Base-by-base conservation (phyloP, 2,113 vertebrate species). In the Speoplatyrhinus poulsoni region DNA sequence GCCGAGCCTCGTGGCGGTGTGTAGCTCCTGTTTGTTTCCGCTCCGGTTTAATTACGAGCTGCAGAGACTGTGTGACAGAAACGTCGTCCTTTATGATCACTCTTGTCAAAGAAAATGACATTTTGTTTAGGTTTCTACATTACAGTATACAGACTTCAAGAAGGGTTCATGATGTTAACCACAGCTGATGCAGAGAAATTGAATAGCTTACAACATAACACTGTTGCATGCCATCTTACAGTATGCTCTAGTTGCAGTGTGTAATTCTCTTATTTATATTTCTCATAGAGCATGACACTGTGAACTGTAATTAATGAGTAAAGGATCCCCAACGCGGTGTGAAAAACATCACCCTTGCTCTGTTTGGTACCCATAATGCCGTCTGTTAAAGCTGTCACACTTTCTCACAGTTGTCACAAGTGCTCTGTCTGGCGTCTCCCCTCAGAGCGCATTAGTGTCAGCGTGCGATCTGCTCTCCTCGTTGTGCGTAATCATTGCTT, bases 141-240 rank as follows among this genome's bases (percentile, higher is more conserved):
- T 41, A 41, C 36, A 41, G 4, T 41, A 41, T 41, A 6, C 36
- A 41, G 36, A 41, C 36, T 41, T 41, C 36, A 41, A 26, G 33
- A 60, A n/a, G 59, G 36, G 47, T 15, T 12, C 49, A 12, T 19
- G 17, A 69, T 64, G 46, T 54, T 55, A 55, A 16, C 54, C n/a
- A 9, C 69, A 8, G 56, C 12, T 12, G 3, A 54, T 58, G 59
- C 16, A 17, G 56, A 69, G n/a, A n/a, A 3, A 61, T 3, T 68
- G 15, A 16, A 69, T 64, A 54, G 59, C 58, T 63, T 26, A 26
- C 60, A 60, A 46, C 32, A 41, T 41, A 87, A 91, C 93, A 93
- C 91, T 48, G 92, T 93, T 93, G 85, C 91, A 3, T 26, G 26
- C 26, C 26, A 26, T 95, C 91, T 92, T 93, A 93, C 92, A 92